Conservation (phyloP, 2,888 invertebrate species). For the Amiota communis region DNA sequence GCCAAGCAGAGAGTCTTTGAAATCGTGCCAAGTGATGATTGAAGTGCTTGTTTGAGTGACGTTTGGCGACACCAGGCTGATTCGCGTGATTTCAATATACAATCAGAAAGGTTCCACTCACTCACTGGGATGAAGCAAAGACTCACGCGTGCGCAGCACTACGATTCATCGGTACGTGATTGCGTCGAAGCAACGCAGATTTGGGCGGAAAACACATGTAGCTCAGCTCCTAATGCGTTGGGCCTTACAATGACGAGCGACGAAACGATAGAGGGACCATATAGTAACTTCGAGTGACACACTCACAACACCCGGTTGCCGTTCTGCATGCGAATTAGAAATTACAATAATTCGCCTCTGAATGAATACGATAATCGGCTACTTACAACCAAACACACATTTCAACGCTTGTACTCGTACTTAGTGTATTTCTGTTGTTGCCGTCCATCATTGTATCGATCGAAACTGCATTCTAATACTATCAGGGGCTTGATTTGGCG, state of each 20-base stretch:
- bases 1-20: neutral
- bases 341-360: constrained; percentile 57
- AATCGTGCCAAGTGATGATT: constrained; percentile 30
- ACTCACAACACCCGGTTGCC: constrained; percentile 45
- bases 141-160: constrained; percentile 47
- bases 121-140: constrained; percentile 1
- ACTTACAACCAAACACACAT: constrained; percentile 41
- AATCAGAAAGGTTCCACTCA: constrained; percentile 15
- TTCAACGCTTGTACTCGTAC: constrained; percentile 16
- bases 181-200: constrained; percentile 61
- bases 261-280: constrained; percentile 37
- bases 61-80: constrained; percentile 45
- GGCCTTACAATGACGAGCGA: constrained; percentile 29
- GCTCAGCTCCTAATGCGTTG: constrained; percentile 65
- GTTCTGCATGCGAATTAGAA: constrained; percentile 69
- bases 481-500: neutral
- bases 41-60: constrained; percentile 55
- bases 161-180: constrained; percentile 57
- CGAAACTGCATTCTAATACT: constrained; percentile 34
- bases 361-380: constrained; percentile 47
- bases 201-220: constrained; percentile 70
- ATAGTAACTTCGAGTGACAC: neutral
- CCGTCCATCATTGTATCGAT: constrained; percentile 10
- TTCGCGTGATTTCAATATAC: constrained; percentile 31
- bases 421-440: constrained; percentile 21